Base-by-base conservation (phyloP, 2,113 vertebrate species). In the Cisticola juncidis region DNA sequence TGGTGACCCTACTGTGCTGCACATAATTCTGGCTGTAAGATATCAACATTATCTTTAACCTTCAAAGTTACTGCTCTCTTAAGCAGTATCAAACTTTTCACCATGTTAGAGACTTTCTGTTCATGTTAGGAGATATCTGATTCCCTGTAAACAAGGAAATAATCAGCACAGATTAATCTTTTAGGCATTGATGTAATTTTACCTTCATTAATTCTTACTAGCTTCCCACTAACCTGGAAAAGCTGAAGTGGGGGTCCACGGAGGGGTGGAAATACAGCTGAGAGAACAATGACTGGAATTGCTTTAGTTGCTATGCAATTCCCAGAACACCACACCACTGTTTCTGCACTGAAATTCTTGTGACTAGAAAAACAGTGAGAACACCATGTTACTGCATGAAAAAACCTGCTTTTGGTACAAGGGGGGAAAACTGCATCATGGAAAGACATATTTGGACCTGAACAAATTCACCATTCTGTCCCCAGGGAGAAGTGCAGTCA, bases 271-370 rank as follows among this genome's bases (percentile, higher is more conserved):
- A 86, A 81, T 28, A 35, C 40, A 69, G 36, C 51, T 61, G 42
- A 29, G 88, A 84, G 81, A 94, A 91, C 80, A 94, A 81, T 76
- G 68, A 44, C 77, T 95, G 77, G 86, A 90, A 94, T 64, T 91
- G 65, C 85, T 94, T 81, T 79, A 74, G 88, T 40, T 95, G 91
- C 70, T 79, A 66, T 73, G 71, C 81, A 78, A 45, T 62, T 96
- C 91, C 93, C 90, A 21, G 5, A 22, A 78, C 78, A 50, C 61
- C 62, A 61, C 9, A 88, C 16, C 56, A 56, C 66, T 53, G 31
- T 33, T 82, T 76, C 62, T 84, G 76, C 69, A 87, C 33, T 86
- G 42, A 86, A 94, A 94, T 66, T 81, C 82, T 47, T 72, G 53
- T 6, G 28, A 65, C 79, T 92, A 93, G 78, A 85, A 95, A 88